Percentiles rank a stretch among this genome's conserved stretches.
phyloP scores from a whole-genome alignment of 2,113 vertebrate species.

The Albula glossodonta region DNA sequence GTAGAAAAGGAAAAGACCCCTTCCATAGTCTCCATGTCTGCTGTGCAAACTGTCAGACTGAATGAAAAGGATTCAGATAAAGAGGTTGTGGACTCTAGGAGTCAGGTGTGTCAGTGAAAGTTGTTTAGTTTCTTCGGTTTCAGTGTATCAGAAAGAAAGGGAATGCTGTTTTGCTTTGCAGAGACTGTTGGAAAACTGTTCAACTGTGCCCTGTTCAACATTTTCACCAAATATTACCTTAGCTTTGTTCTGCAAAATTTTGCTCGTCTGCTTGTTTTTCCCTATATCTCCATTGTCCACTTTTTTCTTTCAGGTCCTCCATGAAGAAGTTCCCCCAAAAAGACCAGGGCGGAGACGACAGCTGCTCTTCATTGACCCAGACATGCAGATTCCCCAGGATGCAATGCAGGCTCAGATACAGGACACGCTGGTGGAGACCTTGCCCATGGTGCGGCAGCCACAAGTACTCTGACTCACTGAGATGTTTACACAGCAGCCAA shows the following conservation, averaged over 20 bases:
- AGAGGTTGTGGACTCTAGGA: constrained; percentile 36
- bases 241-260: not conserved
- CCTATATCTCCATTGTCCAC: no score
- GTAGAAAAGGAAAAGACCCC: constrained; percentile 49
- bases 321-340: constrained; percentile 21
- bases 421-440: constrained; percentile 59
- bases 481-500: not conserved
- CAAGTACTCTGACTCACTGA: not conserved
- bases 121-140: not conserved
- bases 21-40: constrained; percentile 41
- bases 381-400: constrained; percentile 71
- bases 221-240: not conserved
- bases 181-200: not conserved
- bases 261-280: not conserved
- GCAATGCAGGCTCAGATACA: constrained; percentile 66
- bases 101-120: constrained; percentile 46
- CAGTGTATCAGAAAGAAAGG: not conserved
- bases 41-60: constrained; percentile 34
- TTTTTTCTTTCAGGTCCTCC: constrained; percentile 28
- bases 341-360: constrained; percentile 53
- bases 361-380: constrained; percentile 68
- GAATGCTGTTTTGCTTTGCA: not conserved
- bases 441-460: constrained; percentile 60
- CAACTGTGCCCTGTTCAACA: not conserved
- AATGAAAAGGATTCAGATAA: constrained; percentile 6